Conservation (phyloP, 2,888 invertebrate genomes). For the Xylota sylvarum region DNA sequence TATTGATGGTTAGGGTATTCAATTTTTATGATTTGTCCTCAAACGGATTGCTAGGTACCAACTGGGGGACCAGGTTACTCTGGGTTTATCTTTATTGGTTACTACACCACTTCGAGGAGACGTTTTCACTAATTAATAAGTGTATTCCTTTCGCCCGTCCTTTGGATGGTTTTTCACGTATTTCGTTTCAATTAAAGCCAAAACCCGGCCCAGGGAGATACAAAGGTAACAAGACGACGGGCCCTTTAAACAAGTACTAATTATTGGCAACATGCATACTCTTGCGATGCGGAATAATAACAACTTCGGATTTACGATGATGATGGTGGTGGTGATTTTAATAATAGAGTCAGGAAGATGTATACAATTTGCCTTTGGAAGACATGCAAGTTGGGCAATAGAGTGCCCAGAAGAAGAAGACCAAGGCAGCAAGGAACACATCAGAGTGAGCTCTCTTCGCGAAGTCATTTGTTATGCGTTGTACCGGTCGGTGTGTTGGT, state of each 20-base stretch:
- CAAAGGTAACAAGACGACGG: constrained; percentile 59
- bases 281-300: constrained; percentile 51
- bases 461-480: constrained; percentile 71
- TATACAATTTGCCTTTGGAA: constrained; percentile 2
- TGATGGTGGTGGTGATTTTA: constrained; percentile 69
- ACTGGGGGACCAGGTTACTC: no score
- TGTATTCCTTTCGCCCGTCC: neutral
- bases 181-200: constrained; percentile 55
- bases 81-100: constrained; percentile 49
- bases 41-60: constrained; percentile 36
- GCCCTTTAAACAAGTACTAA: constrained; percentile 78
- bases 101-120: constrained; percentile 49
- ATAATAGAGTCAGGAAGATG: constrained; percentile 62
- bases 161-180: constrained; percentile 6
- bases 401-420: constrained; percentile 9
- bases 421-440: constrained; percentile 2
- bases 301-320: constrained; percentile 35
- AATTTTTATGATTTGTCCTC: constrained; percentile 45
- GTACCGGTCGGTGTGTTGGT: constrained; percentile 49
- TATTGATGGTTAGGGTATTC: constrained; percentile 63
- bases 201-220: neutral
- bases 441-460: no score
- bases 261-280: constrained; percentile 78
- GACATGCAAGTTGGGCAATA: constrained; percentile 16
- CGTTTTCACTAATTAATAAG: constrained; percentile 60